These are phyloP conservation scores for Sycophila sp. DNA, from an alignment of 1,140 invertebrate species.

Conservation along the genomic window DNA sequence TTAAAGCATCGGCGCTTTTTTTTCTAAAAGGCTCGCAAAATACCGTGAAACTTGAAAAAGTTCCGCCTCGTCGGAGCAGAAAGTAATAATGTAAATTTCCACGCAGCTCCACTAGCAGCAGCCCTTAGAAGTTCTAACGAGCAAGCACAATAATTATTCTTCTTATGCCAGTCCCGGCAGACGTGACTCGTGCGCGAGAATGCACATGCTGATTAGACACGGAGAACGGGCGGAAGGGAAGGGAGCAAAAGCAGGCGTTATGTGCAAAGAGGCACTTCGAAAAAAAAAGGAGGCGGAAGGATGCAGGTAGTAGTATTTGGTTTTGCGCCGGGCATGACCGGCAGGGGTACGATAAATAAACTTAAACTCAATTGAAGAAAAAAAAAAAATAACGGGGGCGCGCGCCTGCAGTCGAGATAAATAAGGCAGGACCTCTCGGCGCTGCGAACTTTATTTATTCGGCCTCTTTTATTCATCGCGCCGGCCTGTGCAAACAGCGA, in stretches of 20 bases:
- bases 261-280: neutral
- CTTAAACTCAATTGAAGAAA: too few relatives aligned
- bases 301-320: too few relatives aligned
- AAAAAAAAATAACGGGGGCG: too few relatives aligned
- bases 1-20: neutral
- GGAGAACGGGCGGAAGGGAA: neutral
- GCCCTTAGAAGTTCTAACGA: neutral
- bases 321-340: too few relatives aligned
- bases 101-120: neutral
- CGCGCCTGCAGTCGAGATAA: too few relatives aligned
- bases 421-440: too few relatives aligned
- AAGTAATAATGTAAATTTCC: neutral
- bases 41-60: neutral
- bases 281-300: neutral
- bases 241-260: neutral
- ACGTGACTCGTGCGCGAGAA: constrained; percentile 20
- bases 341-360: too few relatives aligned
- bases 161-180: neutral
- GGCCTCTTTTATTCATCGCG: too few relatives aligned
- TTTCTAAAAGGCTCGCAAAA: too few relatives aligned
- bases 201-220: constrained; percentile 17
- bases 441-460: too few relatives aligned
- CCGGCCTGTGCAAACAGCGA: too few relatives aligned
- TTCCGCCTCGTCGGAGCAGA: neutral
- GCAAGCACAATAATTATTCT: constrained; percentile 10